Base-by-base conservation (phyloP, 1,140 invertebrate genomes). In the Macrobrachium nipponense region DNA sequence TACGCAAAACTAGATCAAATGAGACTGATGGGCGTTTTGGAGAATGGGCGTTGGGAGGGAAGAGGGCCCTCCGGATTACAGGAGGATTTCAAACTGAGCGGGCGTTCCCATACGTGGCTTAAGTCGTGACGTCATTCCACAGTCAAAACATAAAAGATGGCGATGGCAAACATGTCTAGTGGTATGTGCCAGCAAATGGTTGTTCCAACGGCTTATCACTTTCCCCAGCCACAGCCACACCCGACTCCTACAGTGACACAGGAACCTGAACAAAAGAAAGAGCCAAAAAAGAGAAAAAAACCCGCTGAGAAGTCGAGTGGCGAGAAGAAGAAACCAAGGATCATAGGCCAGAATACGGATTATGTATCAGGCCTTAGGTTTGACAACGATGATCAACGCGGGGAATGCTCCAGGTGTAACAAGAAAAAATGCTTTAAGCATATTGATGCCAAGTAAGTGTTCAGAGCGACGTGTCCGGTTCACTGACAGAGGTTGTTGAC, bases 91-190 rank as follows among this genome's bases (percentile, higher is more conserved):
- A 86, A 86, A 86, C 27, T 44, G 60, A 58, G 84, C 84, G 84
- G 51, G 84, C 70, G 84, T 86, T 86, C 84, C 84, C 84, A 86
- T 86, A 86, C 84, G 76, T 70, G 61, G 59, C 64, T 70, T 7
- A 44, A 27, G 15, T 51, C 23, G 76, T 83, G 80, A 87, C 86
- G 86, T 87, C 86, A 87, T 58, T 18, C 68, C 58, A 4, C 84
- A 87, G 86, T 82, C 86, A 87, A 82, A 87, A 87, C 86, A 87
- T 87, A 79, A 86, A 86, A 86, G 84, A 86, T 86, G 86, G 86
- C 86, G 80, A 87, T 82, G 64, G 68, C 79, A 75, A 66, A 80
- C 62, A 83, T 51, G 51, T 51, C 59, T 20, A 79, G 86, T 73
- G 84, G 76, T 58, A 78, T 87, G 80, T 87, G 82, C 86, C 86